Evolutionary conservation across 1,140 invertebrate genomes (phyloP), one percentile per base, ranked within the genome.

Genomic region (Drosophila guanche): DNA sequence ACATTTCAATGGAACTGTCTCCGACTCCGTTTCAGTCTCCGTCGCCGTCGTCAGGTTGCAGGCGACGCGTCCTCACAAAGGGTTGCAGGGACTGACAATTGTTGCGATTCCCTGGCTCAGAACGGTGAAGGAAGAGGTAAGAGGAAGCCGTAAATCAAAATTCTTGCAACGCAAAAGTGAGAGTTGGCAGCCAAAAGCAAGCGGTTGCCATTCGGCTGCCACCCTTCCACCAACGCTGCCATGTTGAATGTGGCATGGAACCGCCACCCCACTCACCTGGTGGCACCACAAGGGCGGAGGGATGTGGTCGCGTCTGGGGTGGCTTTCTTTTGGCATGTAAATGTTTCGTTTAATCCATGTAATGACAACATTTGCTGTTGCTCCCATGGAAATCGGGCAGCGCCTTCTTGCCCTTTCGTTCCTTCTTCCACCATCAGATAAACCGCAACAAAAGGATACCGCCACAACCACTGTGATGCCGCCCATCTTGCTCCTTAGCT

Each of bases 21-120:
- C 33, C 10, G 33, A 37, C 70, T 56, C 69, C 66, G 61, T 20
- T 20, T 20, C 16, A 20, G 16, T 60, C 42, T 22, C 23, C 40
- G 62, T 61, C 29, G 33, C 29, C 29, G 71, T 56, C 43, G 79
- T 88, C 83, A 86, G 78, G 83, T 86, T 84, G 80, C 29, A 33
- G 29, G 8, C 29, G 29, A 33, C 29, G 29, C 29, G 29, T 8
- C 52, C 46, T 48, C 43, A 88, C 83, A 83, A 86, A 86, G 83
- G 83, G 83, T 86, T 86, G 77, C 48, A 57, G 62, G 62, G 45
- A 42, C 33, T 25, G 83, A 76, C 83, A 88, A 86, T 86, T 86
- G 83, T 88, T 88, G 83, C 83, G 46, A 86, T 88, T 86, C 40
- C 75, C 62, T 66, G 66, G 57, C 58, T 56, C 56, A 57, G 62